phyloP scores from a whole-genome alignment of 1,140 invertebrate species.

The Hycleus cichorii region DNA sequence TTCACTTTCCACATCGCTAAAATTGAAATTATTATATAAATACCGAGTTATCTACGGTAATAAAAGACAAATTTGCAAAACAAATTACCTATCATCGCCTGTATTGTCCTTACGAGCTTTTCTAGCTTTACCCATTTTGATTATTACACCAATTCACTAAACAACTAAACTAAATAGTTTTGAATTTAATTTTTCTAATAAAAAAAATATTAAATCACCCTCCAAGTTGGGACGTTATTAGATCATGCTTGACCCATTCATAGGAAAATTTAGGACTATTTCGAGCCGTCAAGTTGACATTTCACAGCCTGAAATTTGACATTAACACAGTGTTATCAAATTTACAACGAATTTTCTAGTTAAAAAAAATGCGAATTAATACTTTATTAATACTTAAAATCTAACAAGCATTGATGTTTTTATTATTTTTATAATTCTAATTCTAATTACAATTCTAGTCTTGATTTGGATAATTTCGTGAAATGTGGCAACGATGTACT shows the following conservation, averaged over 20 bases:
- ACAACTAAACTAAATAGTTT: not conserved
- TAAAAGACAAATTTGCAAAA: not conserved
- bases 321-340: no score
- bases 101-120: slow-evolving; percentile 58
- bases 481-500: no score
- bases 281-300: not conserved
- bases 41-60: not conserved
- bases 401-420: no score
- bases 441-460: no score
- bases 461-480: no score
- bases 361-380: no score
- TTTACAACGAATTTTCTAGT: not conserved
- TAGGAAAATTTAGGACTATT: not conserved
- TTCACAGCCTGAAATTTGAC: not conserved
- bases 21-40: slow-evolving; percentile 30
- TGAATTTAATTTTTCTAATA: not conserved
- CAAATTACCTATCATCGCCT: slow-evolving; percentile 55
- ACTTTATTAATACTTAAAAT: no score
- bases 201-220: not conserved
- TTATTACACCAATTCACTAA: slow-evolving; percentile 16
- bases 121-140: slow-evolving; percentile 61
- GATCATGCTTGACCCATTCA: not conserved
- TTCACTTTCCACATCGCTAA: slow-evolving; percentile 33
- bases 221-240: not conserved
- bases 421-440: no score